Evolutionary conservation across 2,113 vertebrate species (phyloP).

Genomic region (Daubentonia madagascariensis): DNA sequence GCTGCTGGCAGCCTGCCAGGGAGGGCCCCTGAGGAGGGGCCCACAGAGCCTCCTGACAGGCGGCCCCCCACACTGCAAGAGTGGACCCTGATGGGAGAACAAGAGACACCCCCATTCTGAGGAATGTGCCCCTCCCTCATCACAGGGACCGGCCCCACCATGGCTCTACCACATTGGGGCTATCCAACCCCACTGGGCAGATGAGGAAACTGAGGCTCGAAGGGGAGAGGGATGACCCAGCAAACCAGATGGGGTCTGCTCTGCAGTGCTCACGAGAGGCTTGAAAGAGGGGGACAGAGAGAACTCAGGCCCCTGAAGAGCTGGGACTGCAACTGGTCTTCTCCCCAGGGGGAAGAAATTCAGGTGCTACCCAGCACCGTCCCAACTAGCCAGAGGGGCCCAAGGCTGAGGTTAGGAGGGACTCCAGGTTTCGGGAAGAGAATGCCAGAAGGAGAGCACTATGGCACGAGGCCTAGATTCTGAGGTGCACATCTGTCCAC

Average conservation of each 20-base stretch:
- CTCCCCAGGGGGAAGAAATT: neutral
- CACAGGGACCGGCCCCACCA: neutral
- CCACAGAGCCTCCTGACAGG: neutral
- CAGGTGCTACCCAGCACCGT: neutral
- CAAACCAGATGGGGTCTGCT: neutral
- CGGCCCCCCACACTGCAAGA: neutral
- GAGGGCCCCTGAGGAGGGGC: neutral
- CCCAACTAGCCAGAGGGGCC: neutral
- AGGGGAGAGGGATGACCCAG: neutral
- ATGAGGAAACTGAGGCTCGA: neutral
- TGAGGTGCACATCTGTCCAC: neutral
- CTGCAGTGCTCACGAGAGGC: neutral
- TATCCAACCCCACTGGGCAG: neutral
- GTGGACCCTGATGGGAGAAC: neutral
- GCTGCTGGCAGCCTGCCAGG: constrained; percentile 51
- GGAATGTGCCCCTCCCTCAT: neutral
- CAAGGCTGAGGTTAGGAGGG: neutral
- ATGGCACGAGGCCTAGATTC: neutral
- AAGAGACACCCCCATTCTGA: neutral
- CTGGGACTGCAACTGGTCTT: neutral
- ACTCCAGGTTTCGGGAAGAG: neutral
- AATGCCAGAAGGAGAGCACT: neutral
- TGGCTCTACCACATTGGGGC: neutral
- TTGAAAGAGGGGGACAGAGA: neutral
- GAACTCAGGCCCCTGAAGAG: neutral